Evolutionary conservation across 1,140 invertebrate genomes (phyloP), one percentile per base, ranked within the genome.

Genomic region (Drosophila ambigua): DNA sequence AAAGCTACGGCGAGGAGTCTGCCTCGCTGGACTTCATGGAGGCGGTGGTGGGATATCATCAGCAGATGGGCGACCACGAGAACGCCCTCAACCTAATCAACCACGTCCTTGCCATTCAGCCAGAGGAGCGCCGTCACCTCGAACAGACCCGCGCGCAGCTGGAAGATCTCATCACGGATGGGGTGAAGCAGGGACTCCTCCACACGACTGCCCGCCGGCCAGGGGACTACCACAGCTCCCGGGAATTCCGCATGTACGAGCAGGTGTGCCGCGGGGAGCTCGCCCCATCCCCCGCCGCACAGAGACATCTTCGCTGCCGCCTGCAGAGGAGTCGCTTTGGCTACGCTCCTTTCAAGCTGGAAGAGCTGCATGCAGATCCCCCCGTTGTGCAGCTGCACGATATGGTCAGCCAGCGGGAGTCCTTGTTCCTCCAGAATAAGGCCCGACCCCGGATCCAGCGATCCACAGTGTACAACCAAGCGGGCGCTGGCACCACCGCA

Each of bases 381-480:
- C 94, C 95, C 58, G 95, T 99, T 64, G 94, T 97, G 46, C 94
- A 99, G n/a, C 98, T 96, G 91, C 96, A 98, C 90, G 94, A 98
- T 79, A 95, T 99, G 7, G 94, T 99, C 61, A 95, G 94, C 58
- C 96, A 98, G 77, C 88, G 93, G 1, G 98, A 99, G 92, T 98
- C 99, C 50, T 94, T 96, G 43, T 93, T 94, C 1, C 96, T 99
- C 44, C 97, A 99, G 92, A 92, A 93, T 77, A 91, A 98, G 81
- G 96, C 98, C 6, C 94, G 94, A 72, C 97, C 98, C 0, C 95
- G 95, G 96, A 83, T 91, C 8, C 69, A 72, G 20, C 72, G 90
- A 5, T 91, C 90, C 0, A 44, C 72, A 9, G 85, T 91, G n/a
- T 78, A 85, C 2, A 41, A 41, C 5, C 4, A 49, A 2, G 67